Evolutionary conservation across 2,888 invertebrate species (phyloP).

Genomic region (Dolichopus griseipennis): DNA sequence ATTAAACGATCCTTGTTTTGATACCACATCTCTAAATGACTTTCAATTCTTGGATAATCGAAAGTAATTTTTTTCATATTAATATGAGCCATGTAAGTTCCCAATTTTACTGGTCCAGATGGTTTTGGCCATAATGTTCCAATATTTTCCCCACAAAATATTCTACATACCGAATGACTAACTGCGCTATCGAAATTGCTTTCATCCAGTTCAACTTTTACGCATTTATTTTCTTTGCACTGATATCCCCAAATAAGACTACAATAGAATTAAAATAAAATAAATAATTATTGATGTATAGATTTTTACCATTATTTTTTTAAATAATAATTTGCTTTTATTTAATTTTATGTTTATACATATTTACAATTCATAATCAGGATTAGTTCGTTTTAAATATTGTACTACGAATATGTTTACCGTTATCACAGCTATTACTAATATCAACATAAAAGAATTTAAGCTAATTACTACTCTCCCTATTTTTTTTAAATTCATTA

Average conservation of each 20-base stretch:
- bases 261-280: not conserved
- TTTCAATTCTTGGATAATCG: conserved; percentile 28
- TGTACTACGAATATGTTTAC: not conserved
- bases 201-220: conserved; percentile 35
- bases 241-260: conserved; percentile 35
- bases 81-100: conserved; percentile 42
- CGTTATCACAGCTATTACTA: not conserved
- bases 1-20: conserved; percentile 40
- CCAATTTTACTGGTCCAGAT: conserved; percentile 42
- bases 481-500: not conserved
- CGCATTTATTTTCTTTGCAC: conserved; percentile 33
- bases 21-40: conserved; percentile 32
- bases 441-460: not conserved
- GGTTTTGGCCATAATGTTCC: conserved; percentile 46
- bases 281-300: not conserved
- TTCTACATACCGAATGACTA: conserved; percentile 44
- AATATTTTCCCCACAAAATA: conserved; percentile 45
- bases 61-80: conserved; percentile 40
- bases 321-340: not conserved
- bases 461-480: not conserved
- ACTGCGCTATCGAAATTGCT: conserved; percentile 35
- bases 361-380: conserved; percentile 1
- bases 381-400: not conserved
- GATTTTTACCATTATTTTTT: not conserved
- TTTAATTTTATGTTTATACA: not conserved